Conservation (phyloP, 2,113 vertebrate species). For the Rhadina sibilatrix region DNA sequence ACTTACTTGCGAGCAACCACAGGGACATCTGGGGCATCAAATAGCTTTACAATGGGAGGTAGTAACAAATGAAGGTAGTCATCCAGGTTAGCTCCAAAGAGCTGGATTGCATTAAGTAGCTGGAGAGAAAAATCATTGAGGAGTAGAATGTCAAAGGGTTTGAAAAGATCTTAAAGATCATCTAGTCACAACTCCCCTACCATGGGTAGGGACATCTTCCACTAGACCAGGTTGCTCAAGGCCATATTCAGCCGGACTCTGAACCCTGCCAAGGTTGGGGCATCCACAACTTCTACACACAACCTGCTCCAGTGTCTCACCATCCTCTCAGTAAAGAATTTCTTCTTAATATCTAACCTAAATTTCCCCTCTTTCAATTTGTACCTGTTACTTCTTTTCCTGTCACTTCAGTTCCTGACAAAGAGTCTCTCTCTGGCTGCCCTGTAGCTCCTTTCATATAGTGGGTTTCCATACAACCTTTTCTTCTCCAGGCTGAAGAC, state of each 20-base stretch:
- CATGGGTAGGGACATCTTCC: not conserved
- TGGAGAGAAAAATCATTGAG: conserved; percentile 45
- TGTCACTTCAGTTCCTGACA: not conserved
- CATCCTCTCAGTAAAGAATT: not conserved
- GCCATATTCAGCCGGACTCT: not conserved
- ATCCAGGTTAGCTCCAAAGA: conserved; percentile 96
- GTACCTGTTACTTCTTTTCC: not conserved
- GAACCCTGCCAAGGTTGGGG: not conserved
- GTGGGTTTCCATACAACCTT: not conserved
- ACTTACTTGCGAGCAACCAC: conserved; percentile 90
- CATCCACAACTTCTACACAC: rapidly evolving
- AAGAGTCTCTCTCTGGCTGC: not conserved
- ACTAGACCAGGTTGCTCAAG: not conserved
- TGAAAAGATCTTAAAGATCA: not conserved
- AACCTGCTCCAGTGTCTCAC: not conserved
- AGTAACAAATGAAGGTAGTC: conserved; percentile 95
- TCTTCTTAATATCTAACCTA: not conserved
- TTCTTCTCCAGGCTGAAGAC: not conserved
- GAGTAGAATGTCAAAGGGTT: not conserved
- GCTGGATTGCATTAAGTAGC: conserved; percentile 94
- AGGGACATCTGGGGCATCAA: conserved; percentile 92
- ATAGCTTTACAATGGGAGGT: conserved; percentile 96
- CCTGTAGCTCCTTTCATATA: not conserved
- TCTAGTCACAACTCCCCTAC: not conserved
- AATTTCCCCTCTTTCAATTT: not conserved